Conservation (phyloP, 92 coral and sea anemone species). For the Phenganax marumi region DNA sequence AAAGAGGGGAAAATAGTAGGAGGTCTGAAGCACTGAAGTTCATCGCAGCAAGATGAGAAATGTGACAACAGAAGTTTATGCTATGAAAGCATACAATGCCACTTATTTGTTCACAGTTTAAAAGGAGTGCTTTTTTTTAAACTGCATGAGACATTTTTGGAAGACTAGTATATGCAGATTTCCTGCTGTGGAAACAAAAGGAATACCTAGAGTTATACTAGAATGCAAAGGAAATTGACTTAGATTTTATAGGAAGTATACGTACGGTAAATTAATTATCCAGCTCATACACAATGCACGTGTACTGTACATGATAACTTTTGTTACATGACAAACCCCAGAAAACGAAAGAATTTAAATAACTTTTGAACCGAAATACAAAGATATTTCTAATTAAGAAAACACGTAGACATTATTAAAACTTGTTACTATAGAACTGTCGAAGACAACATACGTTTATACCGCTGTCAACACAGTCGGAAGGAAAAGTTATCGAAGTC, state of each 20-base stretch:
- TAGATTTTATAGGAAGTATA: not conserved
- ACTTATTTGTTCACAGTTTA: conserved; percentile 1
- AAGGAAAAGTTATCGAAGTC: no score
- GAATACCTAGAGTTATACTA: not conserved
- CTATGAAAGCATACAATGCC: not conserved
- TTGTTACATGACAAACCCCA: not conserved
- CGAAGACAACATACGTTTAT: conserved; percentile 2
- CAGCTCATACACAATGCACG: not conserved
- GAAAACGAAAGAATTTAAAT: not conserved
- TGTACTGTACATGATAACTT: conserved; percentile 1
- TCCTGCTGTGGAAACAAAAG: conserved; percentile 6
- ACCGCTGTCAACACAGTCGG: conserved; percentile 11
- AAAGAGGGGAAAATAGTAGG: not conserved
- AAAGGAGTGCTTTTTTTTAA: not conserved
- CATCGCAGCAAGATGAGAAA: not conserved
- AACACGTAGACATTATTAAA: conserved; percentile 3
- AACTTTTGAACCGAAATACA: not conserved
- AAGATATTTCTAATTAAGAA: not conserved
- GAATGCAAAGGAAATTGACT: conserved; percentile 11
- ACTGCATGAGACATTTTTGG: not conserved
- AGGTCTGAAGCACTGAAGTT: not conserved
- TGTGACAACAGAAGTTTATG: not conserved
- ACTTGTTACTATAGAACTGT: not conserved
- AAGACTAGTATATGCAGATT: not conserved
- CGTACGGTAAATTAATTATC: not conserved